Evolutionary conservation across 2,113 vertebrate genomes (phyloP), one percentile per base, ranked within the genome.

Genomic region (Salvelinus sp.): DNA sequence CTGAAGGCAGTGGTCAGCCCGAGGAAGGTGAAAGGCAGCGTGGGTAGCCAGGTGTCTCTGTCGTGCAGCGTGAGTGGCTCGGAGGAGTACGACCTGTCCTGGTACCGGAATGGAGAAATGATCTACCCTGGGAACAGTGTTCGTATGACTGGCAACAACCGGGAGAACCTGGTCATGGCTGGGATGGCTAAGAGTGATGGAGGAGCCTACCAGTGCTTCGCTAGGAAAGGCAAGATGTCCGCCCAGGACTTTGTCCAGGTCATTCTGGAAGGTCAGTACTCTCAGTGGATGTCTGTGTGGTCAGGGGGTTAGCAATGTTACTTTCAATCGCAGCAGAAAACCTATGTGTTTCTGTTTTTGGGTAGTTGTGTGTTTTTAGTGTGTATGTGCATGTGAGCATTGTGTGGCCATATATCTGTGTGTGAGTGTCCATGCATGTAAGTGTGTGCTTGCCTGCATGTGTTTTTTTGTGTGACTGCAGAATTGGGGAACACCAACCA

Each of bases 141-240:
- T 50, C 93, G 96, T 72, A 96, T 99, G 92, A 96, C 95, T 2
- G 97, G 97, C 0, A 13, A 94, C 84, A 96, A 94, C 92, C 92
- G 93, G 4, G 97, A 98, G 89, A 98, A 95, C 85, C 94, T 99
- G 71, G 93, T 98, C 38, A 98, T 99, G 96, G 98, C 96, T 22
- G 97, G 96, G 58, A 97, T 99, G 97, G 97, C 95, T 83, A 98
- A 96, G 91, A 98, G 96, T 0, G 98, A 99, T 2, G 97, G 96
- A 71, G 98, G 98, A 1, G 98, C 97, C 1, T 99, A 98, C 88
- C 98, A 99, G 91, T 99, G 98, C 88, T 99, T 99, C 3, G 96
- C 96, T 80, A 93, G 96, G 76, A 94, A 96, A 50, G 96, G 96
- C 77, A 97, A 96, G 90, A 97, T 97, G 94, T 98, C 98, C 0